phyloP scores from a whole-genome alignment of 2,113 vertebrate genomes.

The Hydrochoerus hydrochaeris region DNA sequence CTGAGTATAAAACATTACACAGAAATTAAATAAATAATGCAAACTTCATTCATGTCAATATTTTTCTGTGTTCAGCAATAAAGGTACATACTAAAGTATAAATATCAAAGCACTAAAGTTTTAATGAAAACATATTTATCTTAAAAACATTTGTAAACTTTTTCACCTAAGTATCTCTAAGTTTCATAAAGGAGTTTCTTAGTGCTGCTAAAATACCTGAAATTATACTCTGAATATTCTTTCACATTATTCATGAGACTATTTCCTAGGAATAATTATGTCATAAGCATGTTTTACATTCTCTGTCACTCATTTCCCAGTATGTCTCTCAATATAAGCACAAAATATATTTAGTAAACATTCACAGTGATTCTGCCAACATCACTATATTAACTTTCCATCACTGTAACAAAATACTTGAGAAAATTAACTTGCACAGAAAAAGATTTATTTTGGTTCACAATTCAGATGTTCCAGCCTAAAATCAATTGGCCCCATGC shows the following conservation, averaged over 20 bases:
- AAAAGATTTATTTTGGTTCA: neutral
- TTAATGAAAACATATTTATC: neutral
- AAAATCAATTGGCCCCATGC: too few relatives aligned
- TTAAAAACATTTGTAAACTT: slow-evolving; percentile 50
- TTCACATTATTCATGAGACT: neutral
- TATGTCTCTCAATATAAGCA: neutral
- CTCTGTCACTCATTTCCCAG: neutral
- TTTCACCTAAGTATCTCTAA: neutral
- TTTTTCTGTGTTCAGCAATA: neutral
- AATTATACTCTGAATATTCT: neutral
- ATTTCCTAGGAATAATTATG: neutral
- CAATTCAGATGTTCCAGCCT: neutral
- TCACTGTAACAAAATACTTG: neutral
- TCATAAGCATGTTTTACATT: neutral
- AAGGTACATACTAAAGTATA: neutral
- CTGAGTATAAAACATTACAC: neutral
- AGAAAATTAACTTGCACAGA: neutral
- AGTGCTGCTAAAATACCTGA: too few relatives aligned
- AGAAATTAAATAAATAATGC: neutral
- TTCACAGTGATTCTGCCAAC: neutral
- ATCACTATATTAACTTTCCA: neutral
- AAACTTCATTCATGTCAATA: neutral
- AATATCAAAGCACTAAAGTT: neutral
- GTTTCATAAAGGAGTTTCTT: slow-evolving; percentile 37
- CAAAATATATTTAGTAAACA: neutral